Conservation (phyloP, 2,113 vertebrate genomes). For the Serilophus lunatus region DNA sequence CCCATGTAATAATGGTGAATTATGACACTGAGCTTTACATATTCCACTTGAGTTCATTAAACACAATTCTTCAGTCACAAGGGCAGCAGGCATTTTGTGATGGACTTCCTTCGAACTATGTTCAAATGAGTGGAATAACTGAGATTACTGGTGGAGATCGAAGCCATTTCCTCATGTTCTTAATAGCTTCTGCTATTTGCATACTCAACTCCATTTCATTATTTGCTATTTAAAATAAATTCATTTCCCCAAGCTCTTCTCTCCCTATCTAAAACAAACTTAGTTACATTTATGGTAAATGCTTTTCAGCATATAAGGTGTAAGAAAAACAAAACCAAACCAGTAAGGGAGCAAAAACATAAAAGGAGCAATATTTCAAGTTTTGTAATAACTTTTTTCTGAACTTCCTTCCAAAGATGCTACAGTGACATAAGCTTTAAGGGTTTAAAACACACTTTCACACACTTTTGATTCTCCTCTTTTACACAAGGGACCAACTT, state of each 20-base stretch:
- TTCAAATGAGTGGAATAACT: background rate
- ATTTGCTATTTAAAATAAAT: conserved; percentile 43
- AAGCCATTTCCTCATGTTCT: conserved; percentile 36
- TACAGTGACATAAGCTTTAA: conserved; percentile 42
- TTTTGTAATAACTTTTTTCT: conserved; percentile 24
- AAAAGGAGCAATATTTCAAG: conserved; percentile 46
- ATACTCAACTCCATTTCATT: background rate
- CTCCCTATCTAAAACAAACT: conserved; percentile 10
- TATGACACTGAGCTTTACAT: background rate
- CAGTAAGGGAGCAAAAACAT: background rate
- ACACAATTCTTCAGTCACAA: conserved; percentile 46
- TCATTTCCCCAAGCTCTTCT: background rate
- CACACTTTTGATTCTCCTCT: background rate
- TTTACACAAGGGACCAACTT: background rate
- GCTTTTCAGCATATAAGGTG: conserved; percentile 12
- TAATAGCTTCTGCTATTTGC: background rate
- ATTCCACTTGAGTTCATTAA: conserved; percentile 45
- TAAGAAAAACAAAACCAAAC: background rate
- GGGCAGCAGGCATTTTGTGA: conserved; percentile 46
- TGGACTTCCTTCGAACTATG: conserved; percentile 35
- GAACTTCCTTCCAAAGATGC: conserved; percentile 29
- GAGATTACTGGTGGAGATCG: conserved; percentile 24
- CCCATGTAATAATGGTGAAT: background rate
- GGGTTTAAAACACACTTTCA: conserved; percentile 23
- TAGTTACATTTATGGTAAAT: conserved; percentile 25